Percentiles rank a stretch among this genome's conserved stretches.
Conservation (phyloP, 2,888 invertebrate species). For the Cistogaster globosa region DNA sequence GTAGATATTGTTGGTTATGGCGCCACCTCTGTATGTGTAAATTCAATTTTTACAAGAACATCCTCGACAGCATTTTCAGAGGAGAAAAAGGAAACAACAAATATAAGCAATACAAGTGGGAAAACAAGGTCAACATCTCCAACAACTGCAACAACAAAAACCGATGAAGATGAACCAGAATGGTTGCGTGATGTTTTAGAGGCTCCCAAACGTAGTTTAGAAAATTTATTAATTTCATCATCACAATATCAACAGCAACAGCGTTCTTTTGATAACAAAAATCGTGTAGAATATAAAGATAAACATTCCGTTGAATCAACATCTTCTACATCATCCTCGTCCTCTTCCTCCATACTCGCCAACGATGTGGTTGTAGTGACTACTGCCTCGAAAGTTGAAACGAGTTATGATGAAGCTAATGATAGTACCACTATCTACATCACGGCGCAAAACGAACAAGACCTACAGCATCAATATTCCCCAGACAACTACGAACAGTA, state of each 20-base stretch:
- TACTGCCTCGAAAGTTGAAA: constrained; percentile 75
- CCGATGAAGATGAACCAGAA: constrained; percentile 84
- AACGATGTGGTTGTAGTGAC: constrained; percentile 71
- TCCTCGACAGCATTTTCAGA: constrained; percentile 74
- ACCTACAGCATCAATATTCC: constrained; percentile 43
- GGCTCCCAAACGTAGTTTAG: constrained; percentile 83
- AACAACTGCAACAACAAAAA: constrained; percentile 83
- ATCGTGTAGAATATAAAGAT: constrained; percentile 51
- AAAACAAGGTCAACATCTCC: constrained; percentile 54
- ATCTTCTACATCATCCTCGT: constrained; percentile 48
- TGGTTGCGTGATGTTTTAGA: constrained; percentile 86
- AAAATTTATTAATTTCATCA: constrained; percentile 78
- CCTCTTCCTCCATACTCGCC: constrained; percentile 60
- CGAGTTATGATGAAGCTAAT: constrained; percentile 76
- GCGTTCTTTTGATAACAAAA: constrained; percentile 19
- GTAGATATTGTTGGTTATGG: constrained; percentile 79
- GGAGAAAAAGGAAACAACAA: constrained; percentile 66
- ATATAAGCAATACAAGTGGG: constrained; percentile 68
- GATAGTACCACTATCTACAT: constrained; percentile 75
- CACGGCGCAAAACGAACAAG: constrained; percentile 62
- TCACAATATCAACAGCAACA: constrained; percentile 42
- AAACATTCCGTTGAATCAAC: constrained; percentile 72
- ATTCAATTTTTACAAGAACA: constrained; percentile 76
- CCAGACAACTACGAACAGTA: constrained; percentile 54
- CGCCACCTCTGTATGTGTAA: constrained; percentile 72